Percentiles rank a stretch among this genome's conserved stretches.
phyloP scores from a whole-genome alignment of 2,888 invertebrate genomes.

The Dryadula phaetusa region DNA sequence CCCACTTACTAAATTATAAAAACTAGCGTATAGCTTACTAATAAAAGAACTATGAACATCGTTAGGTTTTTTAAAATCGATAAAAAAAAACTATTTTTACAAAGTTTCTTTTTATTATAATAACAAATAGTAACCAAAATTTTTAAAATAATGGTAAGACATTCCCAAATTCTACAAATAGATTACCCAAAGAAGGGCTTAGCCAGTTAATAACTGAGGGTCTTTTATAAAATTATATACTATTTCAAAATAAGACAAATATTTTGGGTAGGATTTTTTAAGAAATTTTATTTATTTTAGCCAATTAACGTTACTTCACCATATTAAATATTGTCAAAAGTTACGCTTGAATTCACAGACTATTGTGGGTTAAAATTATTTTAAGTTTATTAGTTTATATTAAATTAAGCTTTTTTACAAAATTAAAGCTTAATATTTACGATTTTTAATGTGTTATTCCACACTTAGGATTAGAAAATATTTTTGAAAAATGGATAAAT shows the following conservation, averaged over 20 bases:
- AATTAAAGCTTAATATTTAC: no score
- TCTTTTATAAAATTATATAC: neutral
- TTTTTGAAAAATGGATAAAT: no score
- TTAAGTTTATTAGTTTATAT: no score
- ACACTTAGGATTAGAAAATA: no score
- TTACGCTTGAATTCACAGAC: conserved; percentile 15
- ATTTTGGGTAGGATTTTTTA: neutral
- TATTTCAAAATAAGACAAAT: conserved; percentile 3
- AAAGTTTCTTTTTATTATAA: no score
- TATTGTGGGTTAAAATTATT: neutral
- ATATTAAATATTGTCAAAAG: conserved; percentile 49
- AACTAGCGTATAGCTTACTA: no score
- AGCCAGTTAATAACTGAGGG: neutral
- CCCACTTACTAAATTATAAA: no score
- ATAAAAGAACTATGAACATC: no score
- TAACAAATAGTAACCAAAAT: neutral
- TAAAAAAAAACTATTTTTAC: no score
- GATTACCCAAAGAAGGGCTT: neutral
- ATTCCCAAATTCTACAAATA: conserved; percentile 1
- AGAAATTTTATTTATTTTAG: conserved; percentile 60
- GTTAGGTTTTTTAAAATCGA: no score
- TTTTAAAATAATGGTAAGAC: neutral
- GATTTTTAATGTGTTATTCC: no score
- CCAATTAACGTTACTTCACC: conserved; percentile 56
- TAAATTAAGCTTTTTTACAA: no score